Percentiles rank a stretch among this genome's conserved stretches.
phyloP scores from a whole-genome alignment of 2,113 vertebrate genomes.

The Synchiropus splendidus region DNA sequence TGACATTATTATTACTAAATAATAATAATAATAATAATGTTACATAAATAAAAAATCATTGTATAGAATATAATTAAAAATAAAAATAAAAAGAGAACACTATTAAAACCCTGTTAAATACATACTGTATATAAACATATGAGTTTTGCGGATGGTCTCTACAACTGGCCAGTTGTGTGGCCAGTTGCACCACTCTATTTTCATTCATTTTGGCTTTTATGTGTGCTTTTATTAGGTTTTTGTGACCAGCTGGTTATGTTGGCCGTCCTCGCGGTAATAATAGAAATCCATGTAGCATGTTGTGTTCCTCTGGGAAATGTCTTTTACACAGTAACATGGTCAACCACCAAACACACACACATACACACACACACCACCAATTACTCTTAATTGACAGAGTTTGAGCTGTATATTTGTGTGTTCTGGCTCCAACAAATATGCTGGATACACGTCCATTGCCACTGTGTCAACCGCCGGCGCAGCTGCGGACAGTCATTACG shows the following conservation, averaged over 20 bases:
- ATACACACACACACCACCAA: neutral
- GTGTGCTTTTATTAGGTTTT: conserved; percentile 26
- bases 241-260: conserved; percentile 19
- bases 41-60: no score
- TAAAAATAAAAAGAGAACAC: no score
- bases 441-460: conserved; percentile 36
- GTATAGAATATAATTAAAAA: no score
- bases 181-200: conserved; percentile 8
- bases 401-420: conserved; percentile 38
- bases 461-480: conserved; percentile 53
- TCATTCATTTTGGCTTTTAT: conserved; percentile 16
- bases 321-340: conserved; percentile 31
- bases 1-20: no score
- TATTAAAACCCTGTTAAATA: no score
- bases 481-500: conserved; percentile 33
- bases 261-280: conserved; percentile 25
- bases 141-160: no score
- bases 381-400: conserved; percentile 12
- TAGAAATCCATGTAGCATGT: conserved; percentile 24
- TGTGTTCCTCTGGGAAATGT: conserved; percentile 37
- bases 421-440: conserved; percentile 29
- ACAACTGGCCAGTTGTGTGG: neutral
- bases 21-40: no score
- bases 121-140: no score
- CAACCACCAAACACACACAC: conserved; percentile 22